Evolutionary conservation across 2,113 vertebrate species (phyloP), one percentile per base, ranked within the genome.

Genomic region (Cynopterus brachyotis): DNA sequence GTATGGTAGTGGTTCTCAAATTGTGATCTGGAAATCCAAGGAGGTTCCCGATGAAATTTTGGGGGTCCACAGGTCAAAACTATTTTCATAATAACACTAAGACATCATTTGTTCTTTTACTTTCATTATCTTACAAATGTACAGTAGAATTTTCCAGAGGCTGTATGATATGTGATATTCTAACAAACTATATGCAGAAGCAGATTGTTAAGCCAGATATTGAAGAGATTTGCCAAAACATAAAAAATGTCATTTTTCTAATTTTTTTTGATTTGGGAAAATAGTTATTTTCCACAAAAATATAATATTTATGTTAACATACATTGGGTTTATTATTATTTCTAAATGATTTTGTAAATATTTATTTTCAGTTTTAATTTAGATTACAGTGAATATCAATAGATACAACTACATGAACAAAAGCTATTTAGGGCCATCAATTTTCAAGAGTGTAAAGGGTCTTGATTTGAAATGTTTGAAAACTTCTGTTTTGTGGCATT

Each of bases 191-290:
- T 84, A 37, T 84, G 40, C 8, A 76, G 79, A 83, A 84, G 59
- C 60, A 84, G 50, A 90, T 90, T 78, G 30, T 91, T 89, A 76
- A 94, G 24, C 47, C 47, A 47, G 47, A 64, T 47, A 76, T 26
- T 83, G 67, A 94, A 82, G 79, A 76, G 70, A 85, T 91, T 69
- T 95, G 50, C 62, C 84, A 40, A 62, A 78, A 70, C 8, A n/a
- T 57, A 57, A 88, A 81, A 89, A 66, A 64, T 57, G 67, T 82
- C 47, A 75, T 17, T 89, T 15, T 35, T 89, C 28, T 37, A 57
- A 64, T 62, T 82, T 75, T 17, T 72, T 59, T 50, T 66, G 35
- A 19, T 84, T 84, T 81, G n/a, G 35, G 35, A 94, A 88, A 81
- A 82, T 82, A 64, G 17, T 72, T 89, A 62, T 53, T 94, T 86